Evolutionary conservation across 2,797 vertebrate species (phyloP), one percentile per base, ranked within the genome.

Genomic region (Kryptolebias ocellatus): DNA sequence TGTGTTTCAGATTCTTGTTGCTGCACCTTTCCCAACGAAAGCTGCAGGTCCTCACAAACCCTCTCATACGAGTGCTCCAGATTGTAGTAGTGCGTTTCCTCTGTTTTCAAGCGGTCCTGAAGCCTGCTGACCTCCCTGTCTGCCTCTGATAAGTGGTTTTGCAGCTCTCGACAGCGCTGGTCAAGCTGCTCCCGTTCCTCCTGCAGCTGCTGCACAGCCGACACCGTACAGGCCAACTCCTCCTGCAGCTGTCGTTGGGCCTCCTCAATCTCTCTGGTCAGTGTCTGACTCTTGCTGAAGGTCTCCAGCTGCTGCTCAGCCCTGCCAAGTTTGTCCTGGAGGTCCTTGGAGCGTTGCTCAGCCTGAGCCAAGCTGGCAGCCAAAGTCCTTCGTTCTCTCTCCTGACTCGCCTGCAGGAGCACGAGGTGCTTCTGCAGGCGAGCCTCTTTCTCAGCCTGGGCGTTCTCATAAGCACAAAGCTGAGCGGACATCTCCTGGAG

Each of bases 351-450:
- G 53, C 87, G 95, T 58, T 93, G 93, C 67, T 98, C 96, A 0
- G 94, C 92, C 73, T 96, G 93, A 8, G 92, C 94, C 56, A 98
- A 89, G 67, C 92, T 95, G 39, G 87, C 89, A 44, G 93, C 72
- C 50, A 98, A 83, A 44, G 90, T 94, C 84, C 90, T 95, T 80
- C 96, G 95, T 39, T 98, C 97, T 72, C 93, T 91, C 68, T 96
- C 96, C 0, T 96, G 96, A 90, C 95, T 98, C 15, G 94, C 95
- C 73, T 97, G 93, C 67, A 98, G 84, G 18, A 96, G 92, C 69
- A 92, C 85, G 0, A 97, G 95, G 71, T 96, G 96, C 81, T 93
- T 93, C 90, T 98, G 93, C 67, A 98, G 88, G 16, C 94, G 94
- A 72, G 92, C 90, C 66, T 98, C 96, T 87, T 96, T 96, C 53